Base-by-base conservation (phyloP, 1,140 invertebrate species). In the Xylocopa sonorina region DNA sequence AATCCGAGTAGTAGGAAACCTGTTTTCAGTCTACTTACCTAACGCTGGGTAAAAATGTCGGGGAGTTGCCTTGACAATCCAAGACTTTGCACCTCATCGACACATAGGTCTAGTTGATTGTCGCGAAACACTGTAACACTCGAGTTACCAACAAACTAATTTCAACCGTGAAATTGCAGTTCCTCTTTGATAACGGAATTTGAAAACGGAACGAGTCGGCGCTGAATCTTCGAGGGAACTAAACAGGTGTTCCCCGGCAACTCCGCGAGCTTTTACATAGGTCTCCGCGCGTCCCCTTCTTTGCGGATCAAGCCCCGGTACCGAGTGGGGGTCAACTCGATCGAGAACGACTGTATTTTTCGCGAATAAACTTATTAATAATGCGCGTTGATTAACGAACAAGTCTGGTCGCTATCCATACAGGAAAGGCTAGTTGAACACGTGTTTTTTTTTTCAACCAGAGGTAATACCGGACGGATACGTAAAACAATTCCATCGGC, bases 1-100 rank as follows among this genome's bases (percentile, higher is more conserved):
- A 18, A 21, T 46, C n/a, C n/a, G n/a, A n/a, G 29, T 46, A 27
- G 14, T 29, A 10, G 38, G 51, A 57, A 84, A 84, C 81, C 73
- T 46, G 58, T 79, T 77, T 55, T 51, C 29, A 21, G n/a, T 58
- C n/a, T 24, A 43, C 82, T 92, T 80, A 92, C 92, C 91, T 90
- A 78, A 93, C 85, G 76, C 88, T 92, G 68, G 91, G 84, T 80
- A 92, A 90, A 69, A 92, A 92, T 79, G 90, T 91, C 64, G 92
- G 90, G 67, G 87, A 91, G 64, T 92, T 92, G 87, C 92, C 89
- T 92, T 93, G 91, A 78, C 91, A 91, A 78, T 93, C 91, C 83
- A 92, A 89, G 68, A 92, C 84, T 79, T 92, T 92, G 90, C 91
- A 90, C 90, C 89, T 92, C 92, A 93, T 92, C 68, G 92, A 92